phyloP scores from a whole-genome alignment of 2,888 invertebrate species.

The Copidosoma aretas region DNA sequence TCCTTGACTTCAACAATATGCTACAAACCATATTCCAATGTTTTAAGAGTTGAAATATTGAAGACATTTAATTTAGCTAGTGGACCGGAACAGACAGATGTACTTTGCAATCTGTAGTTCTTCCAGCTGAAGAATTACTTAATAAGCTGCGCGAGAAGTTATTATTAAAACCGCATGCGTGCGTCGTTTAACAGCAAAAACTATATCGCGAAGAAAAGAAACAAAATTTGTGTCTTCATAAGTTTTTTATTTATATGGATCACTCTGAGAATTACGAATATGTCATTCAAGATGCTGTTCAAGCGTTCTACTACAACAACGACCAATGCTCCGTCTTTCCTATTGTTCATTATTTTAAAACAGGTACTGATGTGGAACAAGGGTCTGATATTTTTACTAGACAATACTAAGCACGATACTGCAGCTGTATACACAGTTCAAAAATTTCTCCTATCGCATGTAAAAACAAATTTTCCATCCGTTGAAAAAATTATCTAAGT shows the following conservation, averaged over 20 bases:
- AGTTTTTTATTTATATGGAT: not conserved
- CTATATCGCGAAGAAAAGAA: not conserved
- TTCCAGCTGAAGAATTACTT: conserved; percentile 25
- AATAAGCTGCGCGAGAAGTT: conserved; percentile 3
- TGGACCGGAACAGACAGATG: conserved; percentile 4
- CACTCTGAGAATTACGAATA: not conserved
- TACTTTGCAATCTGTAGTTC: not conserved
- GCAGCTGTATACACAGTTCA: no score
- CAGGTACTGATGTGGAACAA: not conserved
- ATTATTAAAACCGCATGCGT: conserved; percentile 27
- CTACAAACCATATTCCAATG: not conserved
- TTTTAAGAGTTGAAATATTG: not conserved
- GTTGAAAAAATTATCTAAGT: no score
- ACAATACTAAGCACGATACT: no score
- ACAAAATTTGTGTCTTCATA: not conserved
- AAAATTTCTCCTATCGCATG: no score
- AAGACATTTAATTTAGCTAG: not conserved
- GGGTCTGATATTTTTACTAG: no score
- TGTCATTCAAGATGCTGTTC: not conserved
- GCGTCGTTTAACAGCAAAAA: conserved; percentile 18
- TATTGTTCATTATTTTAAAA: not conserved
- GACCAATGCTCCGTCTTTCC: not conserved
- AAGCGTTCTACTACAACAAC: not conserved
- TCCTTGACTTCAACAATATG: conserved; percentile 20
- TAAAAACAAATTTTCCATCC: not conserved